Evolutionary conservation across 2,888 invertebrate genomes (phyloP), one percentile per base, ranked within the genome.

Genomic region (Agonopterix heracliana): DNA sequence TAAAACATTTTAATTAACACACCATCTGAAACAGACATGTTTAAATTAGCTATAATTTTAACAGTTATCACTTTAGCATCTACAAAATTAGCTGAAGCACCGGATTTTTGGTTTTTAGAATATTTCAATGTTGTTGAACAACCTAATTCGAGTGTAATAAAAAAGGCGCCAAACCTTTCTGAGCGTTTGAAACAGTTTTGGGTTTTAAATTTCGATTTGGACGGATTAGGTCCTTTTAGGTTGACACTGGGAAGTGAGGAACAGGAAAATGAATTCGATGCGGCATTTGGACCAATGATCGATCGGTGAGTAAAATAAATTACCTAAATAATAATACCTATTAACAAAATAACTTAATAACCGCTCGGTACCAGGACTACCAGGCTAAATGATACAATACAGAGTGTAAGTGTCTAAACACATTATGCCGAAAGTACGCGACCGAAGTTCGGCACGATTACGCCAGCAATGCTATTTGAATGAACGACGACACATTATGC

Each of bases 191-290:
- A 52, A 47, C 53, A 62, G 35, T 1, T 78, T 8, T 78, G 78
- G 78, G 68, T 78, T 26, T 42, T 79, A n/a, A 60, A 55, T 41
- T 48, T 79, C 10, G 62, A 64, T 14, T 54, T 57, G 41, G 58
- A 57, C n/a, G 57, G 48, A 1, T 45, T 72, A 51, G 66, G 64
- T 44, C 47, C 58, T 8, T 48, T 67, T 9, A 60, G 56, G 45
- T 45, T 79, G 49, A 64, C 59, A 34, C 53, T 59, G 0, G 72
- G 66, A 0, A 62, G 42, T 1, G 71, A 76, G 34, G 57, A 58
- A 34, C 71, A 76, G 34, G 56, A 58, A 34, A 52, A 60, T 7
- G 64, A 68, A 3, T 74, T 71, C 50, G 62, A 68, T 35, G 17
- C 54, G 12, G 56, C 56, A 14, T 46, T 61, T 9, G 53, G 48